Percentiles rank a stretch among this genome's conserved stretches.
Evolutionary conservation across 2,797 vertebrate species (phyloP).

Genomic region (Microctenopoma steveboyesi): DNA sequence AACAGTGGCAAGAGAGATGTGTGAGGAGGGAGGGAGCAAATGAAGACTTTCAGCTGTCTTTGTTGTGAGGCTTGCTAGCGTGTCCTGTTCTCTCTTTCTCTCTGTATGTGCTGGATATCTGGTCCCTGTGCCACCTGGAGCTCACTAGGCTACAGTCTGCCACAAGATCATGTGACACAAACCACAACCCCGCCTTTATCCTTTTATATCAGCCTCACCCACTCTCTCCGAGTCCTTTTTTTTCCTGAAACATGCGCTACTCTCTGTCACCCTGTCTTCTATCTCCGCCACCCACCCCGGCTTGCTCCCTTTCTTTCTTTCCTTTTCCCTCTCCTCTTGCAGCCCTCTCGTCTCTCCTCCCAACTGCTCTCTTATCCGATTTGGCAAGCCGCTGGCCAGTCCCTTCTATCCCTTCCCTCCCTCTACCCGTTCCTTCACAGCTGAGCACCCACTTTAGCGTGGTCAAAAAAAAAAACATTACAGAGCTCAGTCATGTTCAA

Average conservation of each 20-base stretch:
- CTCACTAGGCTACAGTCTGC: slow-evolving; percentile 63
- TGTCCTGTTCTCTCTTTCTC: slow-evolving; percentile 37
- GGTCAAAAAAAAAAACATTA: slow-evolving; percentile 8
- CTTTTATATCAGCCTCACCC: slow-evolving; percentile 71
- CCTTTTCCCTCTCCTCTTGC: slow-evolving; percentile 31
- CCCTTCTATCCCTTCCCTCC: slow-evolving; percentile 61
- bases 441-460: slow-evolving; percentile 57
- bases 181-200: slow-evolving; percentile 74
- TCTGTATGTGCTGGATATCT: slow-evolving; percentile 50
- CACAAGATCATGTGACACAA: slow-evolving; percentile 73
- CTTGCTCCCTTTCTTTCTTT: slow-evolving; percentile 28
- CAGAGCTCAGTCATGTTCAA: slow-evolving; percentile 52
- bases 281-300: slow-evolving; percentile 45
- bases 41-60: slow-evolving; percentile 58
- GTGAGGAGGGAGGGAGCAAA: slow-evolving; percentile 35
- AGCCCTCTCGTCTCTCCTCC: slow-evolving; percentile 49
- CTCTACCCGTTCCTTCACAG: slow-evolving; percentile 39
- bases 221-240: slow-evolving; percentile 40
- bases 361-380: slow-evolving; percentile 69
- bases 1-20: slow-evolving; percentile 30
- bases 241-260: slow-evolving; percentile 49
- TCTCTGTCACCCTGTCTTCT: slow-evolving; percentile 58
- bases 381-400: slow-evolving; percentile 78
- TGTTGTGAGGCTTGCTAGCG: slow-evolving; percentile 38
- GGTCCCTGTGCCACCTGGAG: slow-evolving; percentile 72